Evolutionary conservation across 2,888 invertebrate genomes (phyloP).

Genomic region (Molanna angustata): DNA sequence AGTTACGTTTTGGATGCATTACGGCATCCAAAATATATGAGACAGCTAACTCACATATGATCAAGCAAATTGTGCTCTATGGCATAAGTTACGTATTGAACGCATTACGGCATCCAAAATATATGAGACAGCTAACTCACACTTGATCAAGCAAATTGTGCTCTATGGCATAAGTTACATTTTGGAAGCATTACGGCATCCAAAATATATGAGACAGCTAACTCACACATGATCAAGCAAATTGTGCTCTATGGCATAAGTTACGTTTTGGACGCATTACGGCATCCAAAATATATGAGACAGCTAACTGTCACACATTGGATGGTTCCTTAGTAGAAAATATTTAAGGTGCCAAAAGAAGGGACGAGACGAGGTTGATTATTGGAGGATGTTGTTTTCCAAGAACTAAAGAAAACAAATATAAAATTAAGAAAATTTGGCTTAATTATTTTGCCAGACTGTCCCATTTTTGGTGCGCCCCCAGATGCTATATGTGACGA

Average conservation of each 20-base stretch:
- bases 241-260: not conserved
- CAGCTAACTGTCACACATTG: not conserved
- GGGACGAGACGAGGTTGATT: not conserved
- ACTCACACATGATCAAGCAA: not conserved
- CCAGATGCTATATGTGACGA: not conserved
- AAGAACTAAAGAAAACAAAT: not conserved
- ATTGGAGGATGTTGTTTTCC: not conserved
- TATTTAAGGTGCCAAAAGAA: not conserved
- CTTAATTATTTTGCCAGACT: not conserved
- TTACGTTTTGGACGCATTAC: constrained; percentile 3
- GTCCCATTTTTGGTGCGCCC: constrained; percentile 1
- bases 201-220: too few species aligned
- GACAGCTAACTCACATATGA: too few species aligned
- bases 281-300: constrained; percentile 5
- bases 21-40: too few species aligned
- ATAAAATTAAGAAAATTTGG: too few species aligned
- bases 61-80: too few species aligned
- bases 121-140: too few species aligned
- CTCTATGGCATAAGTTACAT: too few species aligned
- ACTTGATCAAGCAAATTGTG: too few species aligned
- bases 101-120: too few species aligned
- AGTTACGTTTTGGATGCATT: too few species aligned
- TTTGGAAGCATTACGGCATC: too few species aligned
- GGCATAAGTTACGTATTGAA: too few species aligned
- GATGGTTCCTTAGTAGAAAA: constrained; percentile 4